Conservation (phyloP, 2,113 vertebrate species). For the Haemorhous mexicanus region DNA sequence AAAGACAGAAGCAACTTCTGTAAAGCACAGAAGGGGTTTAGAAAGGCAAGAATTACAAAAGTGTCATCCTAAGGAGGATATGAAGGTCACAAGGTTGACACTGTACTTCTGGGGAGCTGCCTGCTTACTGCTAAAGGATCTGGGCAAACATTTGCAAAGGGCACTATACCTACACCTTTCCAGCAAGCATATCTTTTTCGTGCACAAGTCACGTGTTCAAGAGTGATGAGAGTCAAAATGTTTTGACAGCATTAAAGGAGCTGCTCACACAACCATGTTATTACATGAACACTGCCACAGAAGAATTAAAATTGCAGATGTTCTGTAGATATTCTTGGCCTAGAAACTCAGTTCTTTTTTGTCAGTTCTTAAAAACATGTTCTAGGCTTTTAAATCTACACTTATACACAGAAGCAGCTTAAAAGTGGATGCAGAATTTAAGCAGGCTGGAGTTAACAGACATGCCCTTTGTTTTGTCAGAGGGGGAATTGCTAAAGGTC, state of each 20-base stretch:
- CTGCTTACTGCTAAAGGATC: neutral
- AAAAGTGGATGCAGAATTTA: neutral
- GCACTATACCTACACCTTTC: neutral
- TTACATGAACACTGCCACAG: neutral
- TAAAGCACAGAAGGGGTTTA: neutral
- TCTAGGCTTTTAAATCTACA: neutral
- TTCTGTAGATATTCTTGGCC: neutral
- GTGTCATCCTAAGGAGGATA: neutral
- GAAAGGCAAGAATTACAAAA: neutral
- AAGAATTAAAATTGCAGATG: neutral
- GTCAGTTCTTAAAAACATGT: neutral
- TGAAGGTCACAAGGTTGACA: neutral
- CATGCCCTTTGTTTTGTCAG: neutral
- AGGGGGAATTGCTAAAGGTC: neutral
- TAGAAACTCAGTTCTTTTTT: neutral
- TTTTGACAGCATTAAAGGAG: neutral
- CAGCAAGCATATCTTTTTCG: neutral
- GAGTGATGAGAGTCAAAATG: neutral
- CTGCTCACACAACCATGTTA: neutral
- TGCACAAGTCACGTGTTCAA: neutral
- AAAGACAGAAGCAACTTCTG: neutral
- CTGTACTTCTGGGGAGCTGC: neutral
- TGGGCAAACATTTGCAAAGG: neutral
- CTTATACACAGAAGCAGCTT: neutral
- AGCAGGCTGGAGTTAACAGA: neutral